These are phyloP conservation scores for Caradrina clavipalpis DNA, from an alignment of 2,888 invertebrate genomes.

Conservation along the genomic window DNA sequence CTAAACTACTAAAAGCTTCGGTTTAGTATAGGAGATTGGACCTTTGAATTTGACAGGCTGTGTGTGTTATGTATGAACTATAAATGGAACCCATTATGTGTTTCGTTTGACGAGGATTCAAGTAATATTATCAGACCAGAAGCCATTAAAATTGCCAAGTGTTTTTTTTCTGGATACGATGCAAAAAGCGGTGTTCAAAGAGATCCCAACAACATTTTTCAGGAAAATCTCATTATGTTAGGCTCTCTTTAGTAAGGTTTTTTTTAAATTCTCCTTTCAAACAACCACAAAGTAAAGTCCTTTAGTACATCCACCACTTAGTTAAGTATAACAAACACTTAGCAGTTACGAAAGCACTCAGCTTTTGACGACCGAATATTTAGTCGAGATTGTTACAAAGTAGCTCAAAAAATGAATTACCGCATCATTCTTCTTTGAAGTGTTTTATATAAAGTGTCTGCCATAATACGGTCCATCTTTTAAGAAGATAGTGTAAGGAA, in stretches of 20 bases:
- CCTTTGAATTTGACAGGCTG: slow-evolving; percentile 17
- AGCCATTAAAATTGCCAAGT: not conserved
- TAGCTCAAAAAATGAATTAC: slow-evolving; percentile 40
- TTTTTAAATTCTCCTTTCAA: slow-evolving; percentile 27
- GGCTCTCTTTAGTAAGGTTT: slow-evolving; percentile 4
- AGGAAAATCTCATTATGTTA: not conserved
- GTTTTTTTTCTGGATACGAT: not conserved
- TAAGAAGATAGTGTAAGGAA: slow-evolving; percentile 24
- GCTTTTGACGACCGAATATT: slow-evolving; percentile 51
- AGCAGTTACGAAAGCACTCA: slow-evolving; percentile 51
- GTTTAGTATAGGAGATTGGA: slow-evolving; percentile 16
- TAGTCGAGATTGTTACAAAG: slow-evolving; percentile 53
- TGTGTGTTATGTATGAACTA: not conserved
- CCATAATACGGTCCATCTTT: not conserved
- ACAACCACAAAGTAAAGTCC: slow-evolving; percentile 37
- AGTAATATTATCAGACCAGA: not conserved
- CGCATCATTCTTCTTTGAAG: slow-evolving; percentile 32
- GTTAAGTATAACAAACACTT: slow-evolving; percentile 57
- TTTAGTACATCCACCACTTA: slow-evolving; percentile 44
- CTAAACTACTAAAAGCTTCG: slow-evolving; percentile 53
- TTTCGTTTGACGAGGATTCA: not conserved
- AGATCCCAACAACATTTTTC: not conserved
- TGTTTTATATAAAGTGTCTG: slow-evolving; percentile 13
- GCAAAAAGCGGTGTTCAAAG: not conserved
- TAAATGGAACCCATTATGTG: not conserved